Evolutionary conservation across 2,888 invertebrate genomes (phyloP).

Genomic region (Vanessa cardui): DNA sequence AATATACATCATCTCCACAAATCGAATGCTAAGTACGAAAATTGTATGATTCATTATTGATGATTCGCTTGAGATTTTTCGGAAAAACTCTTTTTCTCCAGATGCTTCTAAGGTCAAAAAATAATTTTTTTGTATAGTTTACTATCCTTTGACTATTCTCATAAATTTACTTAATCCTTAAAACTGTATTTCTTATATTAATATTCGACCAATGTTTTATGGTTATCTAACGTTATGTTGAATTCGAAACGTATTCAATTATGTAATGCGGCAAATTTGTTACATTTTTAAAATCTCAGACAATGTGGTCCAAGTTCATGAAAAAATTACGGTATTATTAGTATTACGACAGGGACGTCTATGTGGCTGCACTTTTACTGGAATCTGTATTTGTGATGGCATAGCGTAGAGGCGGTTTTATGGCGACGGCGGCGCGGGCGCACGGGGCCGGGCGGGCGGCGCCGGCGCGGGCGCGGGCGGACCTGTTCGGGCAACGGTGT

Average conservation of each 20-base stretch:
- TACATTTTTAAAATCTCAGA: constrained; percentile 31
- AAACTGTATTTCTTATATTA: too few species aligned
- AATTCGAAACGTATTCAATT: neutral
- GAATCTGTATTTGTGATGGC: constrained; percentile 60
- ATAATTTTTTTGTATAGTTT: too few species aligned
- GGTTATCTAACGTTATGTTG: too few species aligned
- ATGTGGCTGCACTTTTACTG: constrained; percentile 78
- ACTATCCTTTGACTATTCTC: too few species aligned
- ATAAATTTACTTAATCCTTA: too few species aligned
- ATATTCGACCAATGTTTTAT: too few species aligned
- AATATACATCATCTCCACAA: too few species aligned
- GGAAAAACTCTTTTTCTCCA: constrained; percentile 1
- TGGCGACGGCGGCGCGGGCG: constrained; percentile 59
- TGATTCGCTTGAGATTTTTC: constrained; percentile 50
- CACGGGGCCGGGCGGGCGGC: constrained; percentile 64
- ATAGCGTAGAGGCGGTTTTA: constrained; percentile 48
- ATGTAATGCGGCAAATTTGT: neutral
- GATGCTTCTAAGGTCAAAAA: neutral
- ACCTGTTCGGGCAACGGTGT: constrained; percentile 80
- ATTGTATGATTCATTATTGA: constrained; percentile 47
- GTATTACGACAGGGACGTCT: constrained; percentile 53
- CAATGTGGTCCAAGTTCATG: constrained; percentile 40
- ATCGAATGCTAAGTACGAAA: constrained; percentile 23
- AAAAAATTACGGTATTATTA: constrained; percentile 49
- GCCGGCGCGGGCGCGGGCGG: constrained; percentile 75